phyloP scores from a whole-genome alignment of 1,140 invertebrate species.

The Drosophila sulfurigaster region DNA sequence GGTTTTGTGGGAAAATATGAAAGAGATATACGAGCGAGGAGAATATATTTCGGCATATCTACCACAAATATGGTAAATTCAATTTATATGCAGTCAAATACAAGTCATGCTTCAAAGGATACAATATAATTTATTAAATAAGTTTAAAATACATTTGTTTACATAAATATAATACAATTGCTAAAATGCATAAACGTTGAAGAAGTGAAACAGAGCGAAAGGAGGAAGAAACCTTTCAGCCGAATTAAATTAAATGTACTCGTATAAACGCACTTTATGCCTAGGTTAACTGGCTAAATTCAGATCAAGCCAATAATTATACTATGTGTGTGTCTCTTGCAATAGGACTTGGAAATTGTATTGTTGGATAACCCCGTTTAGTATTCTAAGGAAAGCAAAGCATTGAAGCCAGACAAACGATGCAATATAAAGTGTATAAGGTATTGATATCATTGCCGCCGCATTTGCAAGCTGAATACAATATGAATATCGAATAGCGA shows the following conservation, averaged over 20 bases:
- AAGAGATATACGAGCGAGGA: not conserved
- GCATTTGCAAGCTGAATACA: conserved; percentile 17
- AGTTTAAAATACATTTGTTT: conserved; percentile 7
- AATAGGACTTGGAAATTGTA: conserved; percentile 1
- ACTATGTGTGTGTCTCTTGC: conserved; percentile 8
- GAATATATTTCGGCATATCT: not conserved
- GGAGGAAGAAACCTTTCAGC: too few relatives aligned
- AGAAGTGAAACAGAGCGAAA: not conserved
- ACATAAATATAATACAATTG: conserved; percentile 16
- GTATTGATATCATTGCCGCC: not conserved
- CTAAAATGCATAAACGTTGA: not conserved
- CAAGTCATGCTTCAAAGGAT: not conserved
- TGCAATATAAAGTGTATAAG: conserved; percentile 9
- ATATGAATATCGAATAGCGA: conserved; percentile 35
- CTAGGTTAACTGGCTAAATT: conserved; percentile 7
- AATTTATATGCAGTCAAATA: not conserved
- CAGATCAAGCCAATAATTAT: conserved; percentile 34
- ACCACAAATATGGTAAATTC: not conserved
- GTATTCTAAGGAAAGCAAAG: conserved; percentile 10
- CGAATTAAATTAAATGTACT: not conserved
- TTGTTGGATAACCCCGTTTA: not conserved
- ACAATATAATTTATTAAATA: conserved; percentile 29
- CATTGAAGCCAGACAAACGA: conserved; percentile 18
- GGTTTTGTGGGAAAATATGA: conserved; percentile 52
- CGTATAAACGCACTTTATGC: not conserved